Evolutionary conservation across 2,888 invertebrate species (phyloP), one percentile per base, ranked within the genome.

Genomic region (Nemurella pictetii): DNA sequence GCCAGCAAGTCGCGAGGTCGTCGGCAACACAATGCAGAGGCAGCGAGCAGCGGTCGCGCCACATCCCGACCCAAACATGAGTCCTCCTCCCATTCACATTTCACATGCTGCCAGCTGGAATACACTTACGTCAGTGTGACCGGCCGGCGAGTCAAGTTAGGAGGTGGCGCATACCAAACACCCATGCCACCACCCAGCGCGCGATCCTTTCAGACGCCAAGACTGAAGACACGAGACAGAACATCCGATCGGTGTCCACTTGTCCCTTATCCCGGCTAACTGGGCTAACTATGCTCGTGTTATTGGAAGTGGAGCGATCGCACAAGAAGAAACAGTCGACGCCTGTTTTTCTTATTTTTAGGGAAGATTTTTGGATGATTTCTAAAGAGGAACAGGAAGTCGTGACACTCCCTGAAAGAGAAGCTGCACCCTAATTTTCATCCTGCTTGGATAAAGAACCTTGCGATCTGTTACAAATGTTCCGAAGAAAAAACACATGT

Each of bases 151-250:
- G 75, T 27, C 75, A 28, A 75, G 75, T 75, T 75, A 55, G 26
- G 75, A 75, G 75, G 75, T 75, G 75, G 27, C 75, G 12, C 27
- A 75, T 75, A 75, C 75, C 27, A 75, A 28, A 26, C 75, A 75
- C 75, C 75, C 75, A 75, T 26, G 20, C 55, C 55, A 55, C 55
- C 55, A 55, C 55, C 55, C 55, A 55, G 9, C 3, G 9, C 3
- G 55, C 55, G 55, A 55, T 55, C 15, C 3, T 20, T 55, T 20
- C 55, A 55, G n/a, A 55, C 55, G 55, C 55, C 55, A 20, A 20
- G 55, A 55, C 55, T 20, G 15, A 20, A 20, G 55, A 55, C 55
- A 55, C 20, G 55, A 55, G 3, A 55, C 55, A 55, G 55, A 55
- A 55, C 55, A 55, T 55, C 15, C 15, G 55, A 55, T 55, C 20